A percentile compares a stretch with the other conserved stretches of the same genome.
Conservation (phyloP, 2,888 invertebrate genomes). For the Carabus problematicus region DNA sequence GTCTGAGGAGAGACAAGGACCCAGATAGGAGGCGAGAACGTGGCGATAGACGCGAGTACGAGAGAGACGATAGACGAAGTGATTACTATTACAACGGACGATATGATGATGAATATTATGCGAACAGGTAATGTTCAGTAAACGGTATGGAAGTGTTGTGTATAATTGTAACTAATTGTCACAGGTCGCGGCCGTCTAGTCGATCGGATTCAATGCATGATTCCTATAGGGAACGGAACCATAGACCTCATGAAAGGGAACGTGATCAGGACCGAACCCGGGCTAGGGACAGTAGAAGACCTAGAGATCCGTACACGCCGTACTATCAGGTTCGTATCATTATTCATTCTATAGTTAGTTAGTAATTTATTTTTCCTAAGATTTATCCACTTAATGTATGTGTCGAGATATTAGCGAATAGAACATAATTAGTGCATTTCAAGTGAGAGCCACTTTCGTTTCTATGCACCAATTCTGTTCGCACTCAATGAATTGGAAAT, state of each 20-base stretch:
- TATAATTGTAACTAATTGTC: conserved; percentile 17
- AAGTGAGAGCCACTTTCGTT: neutral
- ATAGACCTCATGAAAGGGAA: conserved; percentile 42
- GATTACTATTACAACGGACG: conserved; percentile 53
- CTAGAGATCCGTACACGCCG: conserved; percentile 54
- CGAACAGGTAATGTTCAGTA: conserved; percentile 44
- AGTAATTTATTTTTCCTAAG: no score
- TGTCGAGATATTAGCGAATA: neutral
- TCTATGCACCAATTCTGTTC: neutral
- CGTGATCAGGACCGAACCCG: conserved; percentile 55
- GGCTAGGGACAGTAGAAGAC: conserved; percentile 53
- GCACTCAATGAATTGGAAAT: neutral
- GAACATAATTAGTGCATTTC: neutral
- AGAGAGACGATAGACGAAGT: conserved; percentile 50
- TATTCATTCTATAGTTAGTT: neutral
- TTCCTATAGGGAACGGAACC: conserved; percentile 53
- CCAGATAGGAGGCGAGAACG: conserved; percentile 53
- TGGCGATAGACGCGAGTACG: conserved; percentile 58
- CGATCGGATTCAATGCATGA: conserved; percentile 59
- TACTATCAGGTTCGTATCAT: conserved; percentile 54
- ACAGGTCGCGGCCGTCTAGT: conserved; percentile 56
- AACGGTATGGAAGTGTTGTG: neutral
- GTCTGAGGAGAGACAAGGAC: conserved; percentile 52
- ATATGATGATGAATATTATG: conserved; percentile 57
- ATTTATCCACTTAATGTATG: neutral